These are phyloP conservation scores for Pseudorhombus dupliciocellatus DNA, from an alignment of 2,113 vertebrate genomes.

Conservation along the genomic window DNA sequence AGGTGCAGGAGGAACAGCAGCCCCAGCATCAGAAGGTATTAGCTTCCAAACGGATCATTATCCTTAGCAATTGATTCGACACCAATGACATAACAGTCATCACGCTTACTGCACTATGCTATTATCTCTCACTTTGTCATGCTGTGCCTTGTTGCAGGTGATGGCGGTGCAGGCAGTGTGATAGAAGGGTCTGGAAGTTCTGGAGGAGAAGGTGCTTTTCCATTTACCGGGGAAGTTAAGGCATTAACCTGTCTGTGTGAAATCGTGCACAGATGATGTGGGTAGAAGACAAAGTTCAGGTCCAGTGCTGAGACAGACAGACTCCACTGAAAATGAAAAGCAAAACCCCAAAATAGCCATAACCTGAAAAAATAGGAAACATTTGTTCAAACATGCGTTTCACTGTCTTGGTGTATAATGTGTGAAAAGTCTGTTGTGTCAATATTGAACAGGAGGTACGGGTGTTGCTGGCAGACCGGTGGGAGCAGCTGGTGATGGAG, in stretches of 20 bases:
- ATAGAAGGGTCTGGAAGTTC: slow-evolving; percentile 80
- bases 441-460: slow-evolving; percentile 60
- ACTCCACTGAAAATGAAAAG: neutral
- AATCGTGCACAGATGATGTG: neutral
- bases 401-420: neutral
- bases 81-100: neutral
- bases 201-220: slow-evolving; percentile 67
- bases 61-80: neutral
- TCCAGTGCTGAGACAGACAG: too few relatives aligned
- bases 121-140: slow-evolving; percentile 10
- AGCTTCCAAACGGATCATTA: neutral
- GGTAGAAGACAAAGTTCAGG: too few relatives aligned
- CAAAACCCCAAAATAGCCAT: neutral
- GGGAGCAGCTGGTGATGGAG: slow-evolving; percentile 60
- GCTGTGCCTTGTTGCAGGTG: slow-evolving; percentile 59
- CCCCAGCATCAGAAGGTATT: slow-evolving; percentile 63
- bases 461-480: slow-evolving; percentile 61
- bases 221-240: slow-evolving; percentile 5
- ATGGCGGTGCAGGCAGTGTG: slow-evolving; percentile 59
- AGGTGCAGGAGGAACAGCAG: slow-evolving; percentile 47
- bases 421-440: slow-evolving; percentile 4
- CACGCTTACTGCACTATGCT: neutral
- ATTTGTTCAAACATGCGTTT: neutral
- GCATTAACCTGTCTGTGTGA: slow-evolving; percentile 10
- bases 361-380: neutral